Percentiles rank a stretch among this genome's conserved stretches.
Evolutionary conservation across 2,888 invertebrate genomes (phyloP).

Genomic region (Drosophila testacea): DNA sequence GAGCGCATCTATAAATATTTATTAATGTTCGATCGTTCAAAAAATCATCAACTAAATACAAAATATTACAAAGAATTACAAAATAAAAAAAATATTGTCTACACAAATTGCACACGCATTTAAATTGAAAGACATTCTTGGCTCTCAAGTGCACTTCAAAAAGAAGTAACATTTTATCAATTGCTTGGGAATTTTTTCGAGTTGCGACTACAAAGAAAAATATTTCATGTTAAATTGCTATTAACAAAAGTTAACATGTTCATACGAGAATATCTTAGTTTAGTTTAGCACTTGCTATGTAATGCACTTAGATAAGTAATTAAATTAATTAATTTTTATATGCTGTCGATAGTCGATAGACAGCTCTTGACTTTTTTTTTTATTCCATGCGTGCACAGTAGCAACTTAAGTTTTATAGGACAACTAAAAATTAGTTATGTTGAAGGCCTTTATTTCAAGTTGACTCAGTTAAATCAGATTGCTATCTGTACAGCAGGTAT

Average conservation of each 20-base stretch:
- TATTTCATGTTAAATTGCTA: constrained; percentile 59
- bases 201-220: constrained; percentile 22
- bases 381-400: constrained; percentile 52
- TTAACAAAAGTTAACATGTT: constrained; percentile 41
- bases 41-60: constrained; percentile 36
- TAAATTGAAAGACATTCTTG: constrained; percentile 56
- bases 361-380: constrained; percentile 44
- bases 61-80: constrained; percentile 21
- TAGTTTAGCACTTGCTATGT: constrained; percentile 43
- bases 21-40: constrained; percentile 56
- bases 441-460: constrained; percentile 56
- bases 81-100: constrained; percentile 9
- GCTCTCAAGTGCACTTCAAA: constrained; percentile 59
- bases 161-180: constrained; percentile 22
- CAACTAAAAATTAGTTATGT: constrained; percentile 27
- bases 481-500: constrained; percentile 42
- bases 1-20: constrained; percentile 75
- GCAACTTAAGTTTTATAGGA: constrained; percentile 36
- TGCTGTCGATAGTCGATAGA: constrained; percentile 57
- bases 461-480: constrained; percentile 49
- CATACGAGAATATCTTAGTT: constrained; percentile 23
- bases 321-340: constrained; percentile 76
- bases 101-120: constrained; percentile 56
- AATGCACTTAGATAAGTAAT: constrained; percentile 71
- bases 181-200: constrained; percentile 35